A percentile compares a stretch with the other conserved stretches of the same genome.
These are phyloP conservation scores for Hylia prasina DNA, from an alignment of 2,113 vertebrate genomes.

Conservation along the genomic window DNA sequence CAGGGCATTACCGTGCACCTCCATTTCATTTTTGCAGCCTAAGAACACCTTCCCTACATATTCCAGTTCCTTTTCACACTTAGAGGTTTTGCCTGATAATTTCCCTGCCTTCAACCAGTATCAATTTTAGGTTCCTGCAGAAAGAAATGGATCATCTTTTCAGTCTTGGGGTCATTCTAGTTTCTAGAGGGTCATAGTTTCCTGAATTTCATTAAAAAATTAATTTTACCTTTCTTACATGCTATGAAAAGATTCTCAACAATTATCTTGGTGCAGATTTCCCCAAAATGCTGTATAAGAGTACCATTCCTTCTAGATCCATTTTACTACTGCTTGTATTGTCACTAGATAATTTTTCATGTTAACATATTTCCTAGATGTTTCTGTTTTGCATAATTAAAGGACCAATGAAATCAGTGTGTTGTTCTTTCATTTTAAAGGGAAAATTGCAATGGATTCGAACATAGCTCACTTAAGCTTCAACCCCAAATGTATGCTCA, in stretches of 20 bases:
- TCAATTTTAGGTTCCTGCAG: background rate
- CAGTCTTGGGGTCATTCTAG: background rate
- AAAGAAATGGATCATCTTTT: background rate
- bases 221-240: background rate
- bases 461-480: background rate
- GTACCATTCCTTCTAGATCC: background rate
- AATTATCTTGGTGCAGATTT: background rate
- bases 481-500: background rate
- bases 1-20: fast-evolving
- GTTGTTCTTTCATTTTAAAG: background rate
- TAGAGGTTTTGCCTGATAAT: background rate
- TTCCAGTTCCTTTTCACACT: background rate
- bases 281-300: background rate
- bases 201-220: background rate
- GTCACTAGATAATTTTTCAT: background rate
- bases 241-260: background rate
- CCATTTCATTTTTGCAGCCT: background rate
- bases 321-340: background rate
- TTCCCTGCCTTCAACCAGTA: background rate
- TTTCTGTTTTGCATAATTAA: background rate
- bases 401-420: background rate
- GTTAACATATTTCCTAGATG: background rate
- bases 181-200: background rate
- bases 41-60: background rate
- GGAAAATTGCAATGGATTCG: background rate